phyloP scores from a whole-genome alignment of 2,888 invertebrate species.

The Apodemia duryi region DNA sequence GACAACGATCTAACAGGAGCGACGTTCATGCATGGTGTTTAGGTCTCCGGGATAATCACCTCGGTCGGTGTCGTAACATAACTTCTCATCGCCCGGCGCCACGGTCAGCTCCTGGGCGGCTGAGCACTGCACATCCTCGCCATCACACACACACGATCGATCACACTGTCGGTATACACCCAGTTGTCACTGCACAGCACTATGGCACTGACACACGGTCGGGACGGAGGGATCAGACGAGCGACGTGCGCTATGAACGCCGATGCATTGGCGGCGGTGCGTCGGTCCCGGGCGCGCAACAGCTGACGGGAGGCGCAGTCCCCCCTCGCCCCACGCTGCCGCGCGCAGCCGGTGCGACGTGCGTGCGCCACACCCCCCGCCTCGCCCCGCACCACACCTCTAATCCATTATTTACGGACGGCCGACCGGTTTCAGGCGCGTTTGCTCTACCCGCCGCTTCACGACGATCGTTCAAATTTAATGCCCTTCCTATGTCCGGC shows the following conservation, averaged over 20 bases:
- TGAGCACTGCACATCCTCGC: conserved; percentile 60
- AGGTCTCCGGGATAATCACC: conserved; percentile 74
- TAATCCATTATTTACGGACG: conserved; percentile 78
- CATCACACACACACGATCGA: conserved; percentile 55
- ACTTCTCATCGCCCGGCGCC: conserved; percentile 62
- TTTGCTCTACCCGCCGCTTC: conserved; percentile 64
- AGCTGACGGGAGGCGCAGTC: conserved; percentile 76
- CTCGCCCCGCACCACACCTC: conserved; percentile 63
- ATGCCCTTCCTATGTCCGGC: conserved; percentile 78
- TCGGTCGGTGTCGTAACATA: conserved; percentile 75
- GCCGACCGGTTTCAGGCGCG: conserved; percentile 77
- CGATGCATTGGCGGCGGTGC: conserved; percentile 72
- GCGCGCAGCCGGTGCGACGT: conserved; percentile 56
- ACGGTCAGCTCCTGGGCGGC: conserved; percentile 66
- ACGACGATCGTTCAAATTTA: conserved; percentile 74
- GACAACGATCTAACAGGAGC: conserved; percentile 41
- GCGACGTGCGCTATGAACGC: conserved; percentile 67
- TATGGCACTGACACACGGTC: conserved; percentile 47
- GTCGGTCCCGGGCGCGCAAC: conserved; percentile 74
- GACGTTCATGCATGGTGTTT: conserved; percentile 59
- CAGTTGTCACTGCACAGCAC: conserved; percentile 49
- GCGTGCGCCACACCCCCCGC: conserved; percentile 61
- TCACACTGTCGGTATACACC: conserved; percentile 38
- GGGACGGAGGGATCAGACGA: conserved; percentile 44
- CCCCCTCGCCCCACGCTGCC: conserved; percentile 42